phyloP scores from a whole-genome alignment of 2,113 vertebrate genomes.

The Phrynosoma blainvillii region DNA sequence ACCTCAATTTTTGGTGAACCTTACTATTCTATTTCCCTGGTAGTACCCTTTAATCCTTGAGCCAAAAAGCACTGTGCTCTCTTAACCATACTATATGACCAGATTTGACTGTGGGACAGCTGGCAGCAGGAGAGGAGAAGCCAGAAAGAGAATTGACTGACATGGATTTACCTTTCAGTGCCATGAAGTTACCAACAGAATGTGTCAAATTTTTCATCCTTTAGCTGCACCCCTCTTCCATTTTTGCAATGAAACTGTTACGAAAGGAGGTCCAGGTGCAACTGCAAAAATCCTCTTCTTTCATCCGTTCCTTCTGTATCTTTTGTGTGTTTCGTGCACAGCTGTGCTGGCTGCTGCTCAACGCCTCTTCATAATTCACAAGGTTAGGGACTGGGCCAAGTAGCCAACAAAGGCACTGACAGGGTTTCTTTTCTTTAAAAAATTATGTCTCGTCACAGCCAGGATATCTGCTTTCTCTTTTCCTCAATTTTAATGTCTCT shows the following conservation, averaged over 20 bases:
- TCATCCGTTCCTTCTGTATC: neutral
- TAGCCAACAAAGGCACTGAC: neutral
- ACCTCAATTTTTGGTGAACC: neutral
- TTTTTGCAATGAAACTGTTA: neutral
- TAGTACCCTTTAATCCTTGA: neutral
- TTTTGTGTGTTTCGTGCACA: neutral
- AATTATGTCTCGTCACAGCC: neutral
- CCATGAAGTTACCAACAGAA: neutral
- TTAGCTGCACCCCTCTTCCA: neutral
- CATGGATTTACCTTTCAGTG: neutral
- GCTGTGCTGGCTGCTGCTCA: neutral
- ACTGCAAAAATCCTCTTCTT: neutral
- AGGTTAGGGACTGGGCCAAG: neutral
- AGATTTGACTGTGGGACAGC: neutral
- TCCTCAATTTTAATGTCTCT: neutral
- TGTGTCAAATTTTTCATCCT: neutral
- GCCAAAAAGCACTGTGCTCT: neutral
- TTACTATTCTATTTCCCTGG: neutral
- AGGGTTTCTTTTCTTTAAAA: neutral
- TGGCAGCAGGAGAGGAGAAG: no score
- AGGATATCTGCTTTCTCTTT: neutral
- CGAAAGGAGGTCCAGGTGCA: conserved; percentile 6
- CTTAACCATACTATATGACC: neutral
- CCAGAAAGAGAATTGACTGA: neutral
- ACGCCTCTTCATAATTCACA: neutral